These are phyloP conservation scores for Orthonevra nobilis DNA, from an alignment of 2,888 invertebrate species.

Conservation along the genomic window DNA sequence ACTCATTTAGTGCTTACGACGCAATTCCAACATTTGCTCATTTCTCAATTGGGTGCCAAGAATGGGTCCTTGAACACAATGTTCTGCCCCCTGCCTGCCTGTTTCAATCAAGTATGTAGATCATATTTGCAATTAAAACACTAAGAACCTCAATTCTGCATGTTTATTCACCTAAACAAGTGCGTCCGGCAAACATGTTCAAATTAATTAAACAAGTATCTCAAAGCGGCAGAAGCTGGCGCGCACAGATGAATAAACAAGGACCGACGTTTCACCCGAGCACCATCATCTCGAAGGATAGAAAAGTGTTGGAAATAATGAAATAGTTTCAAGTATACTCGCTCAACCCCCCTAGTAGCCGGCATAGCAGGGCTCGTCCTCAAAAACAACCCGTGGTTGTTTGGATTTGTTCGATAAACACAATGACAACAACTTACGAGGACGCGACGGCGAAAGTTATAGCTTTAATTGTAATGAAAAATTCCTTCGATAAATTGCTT, in stretches of 20 bases:
- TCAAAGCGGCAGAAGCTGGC: conserved; percentile 52
- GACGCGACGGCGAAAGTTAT: conserved; percentile 44
- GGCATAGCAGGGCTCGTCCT: not conserved
- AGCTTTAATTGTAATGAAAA: conserved; percentile 67
- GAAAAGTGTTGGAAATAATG: conserved; percentile 63
- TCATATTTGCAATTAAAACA: conserved; percentile 58
- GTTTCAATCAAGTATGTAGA: conserved; percentile 53
- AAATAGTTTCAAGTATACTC: conserved; percentile 52
- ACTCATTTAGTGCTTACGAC: too few relatives aligned
- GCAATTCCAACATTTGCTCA: conserved; percentile 12
- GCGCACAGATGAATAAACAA: conserved; percentile 54
- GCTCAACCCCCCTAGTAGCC: not conserved
- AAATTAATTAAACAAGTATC: conserved; percentile 66
- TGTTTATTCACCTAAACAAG: conserved; percentile 54
- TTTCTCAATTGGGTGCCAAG: not conserved
- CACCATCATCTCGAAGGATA: not conserved
- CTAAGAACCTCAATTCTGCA: conserved; percentile 31
- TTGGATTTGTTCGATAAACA: conserved; percentile 60
- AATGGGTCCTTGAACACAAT: conserved; percentile 1
- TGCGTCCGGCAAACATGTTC: conserved; percentile 60
- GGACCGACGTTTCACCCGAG: not conserved
- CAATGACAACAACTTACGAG: conserved; percentile 4
- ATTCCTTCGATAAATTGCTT: conserved; percentile 64
- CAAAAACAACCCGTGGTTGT: conserved; percentile 30
- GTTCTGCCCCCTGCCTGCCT: conserved; percentile 15